These are phyloP conservation scores for Hippocampus guttulatus DNA, from an alignment of 2,113 vertebrate genomes.

Conservation along the genomic window DNA sequence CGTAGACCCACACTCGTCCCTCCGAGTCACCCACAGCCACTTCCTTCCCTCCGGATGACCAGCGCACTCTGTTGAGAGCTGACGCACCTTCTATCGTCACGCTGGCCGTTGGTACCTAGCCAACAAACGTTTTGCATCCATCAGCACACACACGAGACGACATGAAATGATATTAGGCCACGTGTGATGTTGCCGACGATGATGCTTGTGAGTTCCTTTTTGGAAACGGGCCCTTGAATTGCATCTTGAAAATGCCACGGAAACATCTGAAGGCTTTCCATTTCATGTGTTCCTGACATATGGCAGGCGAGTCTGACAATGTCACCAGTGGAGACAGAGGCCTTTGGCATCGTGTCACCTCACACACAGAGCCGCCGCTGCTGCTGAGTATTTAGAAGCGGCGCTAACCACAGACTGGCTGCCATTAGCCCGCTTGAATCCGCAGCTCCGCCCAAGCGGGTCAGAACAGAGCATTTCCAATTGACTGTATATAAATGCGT, in stretches of 20 bases:
- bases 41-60: conserved; percentile 91
- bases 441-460: conserved; percentile 50
- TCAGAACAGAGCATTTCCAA: conserved; percentile 48
- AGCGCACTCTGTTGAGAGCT: conserved; percentile 92
- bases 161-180: conserved; percentile 18
- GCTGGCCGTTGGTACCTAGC: conserved; percentile 91
- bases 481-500: conserved; percentile 27
- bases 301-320: conserved; percentile 62
- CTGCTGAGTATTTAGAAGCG: conserved; percentile 48
- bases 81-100: conserved; percentile 91
- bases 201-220: conserved; percentile 15
- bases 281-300: conserved; percentile 64
- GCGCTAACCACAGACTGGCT: conserved; percentile 65
- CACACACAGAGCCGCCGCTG: conserved; percentile 57
- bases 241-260: conserved; percentile 10
- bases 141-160: conserved; percentile 15
- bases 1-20: conserved; percentile 95
- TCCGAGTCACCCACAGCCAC: conserved; percentile 97
- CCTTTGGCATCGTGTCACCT: conserved; percentile 56
- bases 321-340: conserved; percentile 66
- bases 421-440: conserved; percentile 68
- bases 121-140: conserved; percentile 5
- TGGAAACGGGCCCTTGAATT: conserved; percentile 24
- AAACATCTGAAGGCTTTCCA: conserved; percentile 54
- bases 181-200: conserved; percentile 15